Conservation (phyloP, 2,888 invertebrate species). For the Pelosia muscerda region DNA sequence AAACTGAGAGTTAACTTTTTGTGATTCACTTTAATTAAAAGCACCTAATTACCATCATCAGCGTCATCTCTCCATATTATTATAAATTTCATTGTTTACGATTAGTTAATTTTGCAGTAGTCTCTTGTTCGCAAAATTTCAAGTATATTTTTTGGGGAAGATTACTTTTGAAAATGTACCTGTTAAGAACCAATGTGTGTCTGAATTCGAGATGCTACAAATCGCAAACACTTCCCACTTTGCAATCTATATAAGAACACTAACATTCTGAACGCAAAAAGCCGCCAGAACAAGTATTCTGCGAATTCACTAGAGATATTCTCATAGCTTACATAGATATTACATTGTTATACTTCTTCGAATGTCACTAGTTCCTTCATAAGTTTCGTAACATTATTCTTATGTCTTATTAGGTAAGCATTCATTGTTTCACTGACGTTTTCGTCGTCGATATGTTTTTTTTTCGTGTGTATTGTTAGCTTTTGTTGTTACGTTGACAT, state of each 20-base stretch:
- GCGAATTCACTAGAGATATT: constrained; percentile 17
- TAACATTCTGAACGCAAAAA: constrained; percentile 7
- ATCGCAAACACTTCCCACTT: constrained; percentile 2
- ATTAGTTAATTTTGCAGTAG: too few relatives aligned
- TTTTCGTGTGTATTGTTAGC: constrained; percentile 13
- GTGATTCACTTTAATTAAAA: not conserved
- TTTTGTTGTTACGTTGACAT: not conserved
- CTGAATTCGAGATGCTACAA: not conserved
- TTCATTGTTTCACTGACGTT: constrained; percentile 40
- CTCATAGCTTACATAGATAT: constrained; percentile 35
- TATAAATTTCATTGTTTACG: not conserved
- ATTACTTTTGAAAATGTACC: not conserved
- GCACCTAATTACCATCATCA: not conserved
- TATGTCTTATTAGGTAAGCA: constrained; percentile 41
- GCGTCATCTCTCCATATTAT: not conserved
- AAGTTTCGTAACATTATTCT: constrained; percentile 45
- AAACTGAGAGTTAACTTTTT: not conserved
- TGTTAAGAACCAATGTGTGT: not conserved
- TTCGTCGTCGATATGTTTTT: constrained; percentile 20
- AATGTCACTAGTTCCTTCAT: constrained; percentile 38
- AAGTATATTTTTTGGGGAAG: not conserved
- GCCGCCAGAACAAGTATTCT: constrained; percentile 14
- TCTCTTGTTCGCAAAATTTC: too few relatives aligned
- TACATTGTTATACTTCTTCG: constrained; percentile 48
- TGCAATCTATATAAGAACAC: constrained; percentile 8